Evolutionary conservation across 2,888 invertebrate species (phyloP).

Genomic region (Lymantria monacha): DNA sequence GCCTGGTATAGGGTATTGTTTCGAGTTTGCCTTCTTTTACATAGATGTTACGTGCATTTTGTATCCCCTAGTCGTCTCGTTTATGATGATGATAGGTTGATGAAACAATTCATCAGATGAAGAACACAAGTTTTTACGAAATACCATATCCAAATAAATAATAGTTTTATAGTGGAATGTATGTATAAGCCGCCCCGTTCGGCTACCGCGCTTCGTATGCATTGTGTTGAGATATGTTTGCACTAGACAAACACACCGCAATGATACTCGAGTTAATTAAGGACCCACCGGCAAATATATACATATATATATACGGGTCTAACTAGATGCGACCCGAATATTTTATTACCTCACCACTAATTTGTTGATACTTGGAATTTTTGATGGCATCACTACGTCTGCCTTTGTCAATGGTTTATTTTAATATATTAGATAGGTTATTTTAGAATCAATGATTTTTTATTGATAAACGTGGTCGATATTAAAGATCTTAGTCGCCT

Average conservation of each 20-base stretch:
- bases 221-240: slow-evolving; percentile 39
- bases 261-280: slow-evolving; percentile 65
- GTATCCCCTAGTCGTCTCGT: too few relatives aligned
- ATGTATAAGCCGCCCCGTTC: background rate
- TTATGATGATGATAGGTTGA: too few relatives aligned
- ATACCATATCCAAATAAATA: slow-evolving; percentile 7
- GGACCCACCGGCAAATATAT: slow-evolving; percentile 53
- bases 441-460: too few relatives aligned
- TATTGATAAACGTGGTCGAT: too few relatives aligned
- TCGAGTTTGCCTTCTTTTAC: too few relatives aligned
- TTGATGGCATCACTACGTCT: slow-evolving; percentile 3
- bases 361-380: slow-evolving; percentile 17
- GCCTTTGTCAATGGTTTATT: background rate
- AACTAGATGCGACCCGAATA: slow-evolving; percentile 50
- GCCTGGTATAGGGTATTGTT: too few relatives aligned
- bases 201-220: slow-evolving; percentile 29
- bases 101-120: too few relatives aligned
- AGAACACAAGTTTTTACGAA: too few relatives aligned
- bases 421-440: too few relatives aligned
- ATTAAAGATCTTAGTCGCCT: too few relatives aligned
- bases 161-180: background rate
- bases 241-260: slow-evolving; percentile 44
- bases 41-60: too few relatives aligned
- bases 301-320: too few relatives aligned
- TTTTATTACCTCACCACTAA: slow-evolving; percentile 26